Percentiles rank a stretch among this genome's conserved stretches.
These are phyloP conservation scores for Craseonycteris thonglongyai DNA, from an alignment of 2,113 vertebrate genomes.

Conservation along the genomic window DNA sequence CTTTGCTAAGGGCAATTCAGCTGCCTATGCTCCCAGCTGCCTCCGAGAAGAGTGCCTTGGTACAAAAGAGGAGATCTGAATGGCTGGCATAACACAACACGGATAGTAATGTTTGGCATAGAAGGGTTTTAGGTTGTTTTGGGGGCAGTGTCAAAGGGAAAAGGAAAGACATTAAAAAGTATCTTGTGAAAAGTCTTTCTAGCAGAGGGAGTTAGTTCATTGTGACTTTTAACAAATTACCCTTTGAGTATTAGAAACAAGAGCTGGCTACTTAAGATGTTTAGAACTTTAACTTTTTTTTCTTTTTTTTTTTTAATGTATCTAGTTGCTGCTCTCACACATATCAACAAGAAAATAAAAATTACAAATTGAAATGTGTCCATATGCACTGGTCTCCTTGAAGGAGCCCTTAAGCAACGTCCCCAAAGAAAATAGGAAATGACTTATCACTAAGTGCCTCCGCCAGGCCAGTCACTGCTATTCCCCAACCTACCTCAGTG, in stretches of 20 bases:
- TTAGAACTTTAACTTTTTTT: background rate
- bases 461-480: background rate
- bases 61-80: background rate
- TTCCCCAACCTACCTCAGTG: background rate
- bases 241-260: background rate
- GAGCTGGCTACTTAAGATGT: background rate
- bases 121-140: background rate
- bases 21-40: background rate
- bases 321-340: background rate
- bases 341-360: background rate
- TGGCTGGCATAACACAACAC: fast-evolving
- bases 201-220: background rate
- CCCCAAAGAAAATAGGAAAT: background rate
- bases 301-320: background rate
- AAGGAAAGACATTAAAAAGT: background rate
- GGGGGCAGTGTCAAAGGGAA: background rate
- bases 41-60: fast-evolving
- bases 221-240: background rate
- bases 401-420: background rate
- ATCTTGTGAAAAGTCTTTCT: background rate
- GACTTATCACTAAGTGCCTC: background rate
- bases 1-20: background rate
- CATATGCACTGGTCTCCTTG: background rate
- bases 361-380: background rate
- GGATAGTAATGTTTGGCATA: background rate